These are phyloP conservation scores for Paramuricea clavata DNA, from an alignment of 92 coral and sea anemone genomes.

Conservation along the genomic window DNA sequence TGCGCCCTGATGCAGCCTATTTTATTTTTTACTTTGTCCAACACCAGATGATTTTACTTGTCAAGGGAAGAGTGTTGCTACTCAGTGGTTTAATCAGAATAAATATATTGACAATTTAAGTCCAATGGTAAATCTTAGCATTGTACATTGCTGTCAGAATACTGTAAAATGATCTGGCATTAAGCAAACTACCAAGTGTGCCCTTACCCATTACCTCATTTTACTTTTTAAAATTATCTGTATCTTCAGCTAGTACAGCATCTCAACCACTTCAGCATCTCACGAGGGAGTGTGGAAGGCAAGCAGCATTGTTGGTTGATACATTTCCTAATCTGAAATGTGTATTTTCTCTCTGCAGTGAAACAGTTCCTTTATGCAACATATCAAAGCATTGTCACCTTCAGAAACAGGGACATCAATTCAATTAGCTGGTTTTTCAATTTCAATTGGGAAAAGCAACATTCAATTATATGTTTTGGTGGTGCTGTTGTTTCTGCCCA, in stretches of 20 bases:
- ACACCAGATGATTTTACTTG: too few species aligned
- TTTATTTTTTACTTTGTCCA: too few species aligned
- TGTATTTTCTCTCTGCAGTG: slow-evolving; percentile 54
- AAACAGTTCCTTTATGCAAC: slow-evolving; percentile 49
- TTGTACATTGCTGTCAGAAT: too few species aligned
- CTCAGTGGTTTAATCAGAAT: too few species aligned
- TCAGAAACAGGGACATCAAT: slow-evolving; percentile 36
- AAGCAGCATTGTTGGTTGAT: slow-evolving; percentile 48
- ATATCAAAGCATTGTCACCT: slow-evolving; percentile 25
- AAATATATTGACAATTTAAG: too few species aligned
- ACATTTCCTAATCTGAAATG: slow-evolving; percentile 52
- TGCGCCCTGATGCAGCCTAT: too few species aligned
- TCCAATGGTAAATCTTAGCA: too few species aligned
- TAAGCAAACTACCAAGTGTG: too few species aligned
- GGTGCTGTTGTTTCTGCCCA: slow-evolving; percentile 60
- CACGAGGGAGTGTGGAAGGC: slow-evolving; percentile 17
- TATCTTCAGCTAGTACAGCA: neutral
- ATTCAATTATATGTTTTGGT: slow-evolving; percentile 51
- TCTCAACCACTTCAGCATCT: slow-evolving; percentile 5
- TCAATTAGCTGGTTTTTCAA: neutral
- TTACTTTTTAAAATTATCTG: neutral
- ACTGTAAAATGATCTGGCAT: too few species aligned
- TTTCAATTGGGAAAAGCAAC: slow-evolving; percentile 42
- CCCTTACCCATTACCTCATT: neutral
- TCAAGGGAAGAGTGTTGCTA: too few species aligned